Evolutionary conservation across 1,140 invertebrate genomes (phyloP).

Genomic region (Planococcus citri): DNA sequence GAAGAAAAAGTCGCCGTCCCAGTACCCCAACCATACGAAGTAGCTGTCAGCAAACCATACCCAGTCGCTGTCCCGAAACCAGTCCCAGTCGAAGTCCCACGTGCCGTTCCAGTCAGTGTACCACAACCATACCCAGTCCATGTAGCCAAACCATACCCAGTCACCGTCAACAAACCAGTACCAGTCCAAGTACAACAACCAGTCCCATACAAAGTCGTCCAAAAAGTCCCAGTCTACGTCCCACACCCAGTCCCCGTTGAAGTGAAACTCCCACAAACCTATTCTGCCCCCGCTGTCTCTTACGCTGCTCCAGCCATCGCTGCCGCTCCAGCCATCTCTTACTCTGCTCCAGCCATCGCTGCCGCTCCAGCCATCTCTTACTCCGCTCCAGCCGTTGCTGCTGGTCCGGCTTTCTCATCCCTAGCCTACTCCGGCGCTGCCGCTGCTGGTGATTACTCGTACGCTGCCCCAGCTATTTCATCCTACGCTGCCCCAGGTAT

Average conservation of each 20-base stretch:
- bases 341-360: neutral
- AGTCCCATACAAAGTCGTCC: conserved; percentile 9
- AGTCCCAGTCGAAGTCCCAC: neutral
- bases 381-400: neutral
- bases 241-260: conserved; percentile 8
- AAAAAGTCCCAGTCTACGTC: neutral
- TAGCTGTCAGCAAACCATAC: neutral
- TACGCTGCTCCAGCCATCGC: neutral
- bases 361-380: neutral
- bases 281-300: neutral
- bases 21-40: neutral
- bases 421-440: neutral
- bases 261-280: neutral
- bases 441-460: neutral
- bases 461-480: neutral
- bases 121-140: conserved; percentile 6
- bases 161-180: neutral
- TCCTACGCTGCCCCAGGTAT: neutral
- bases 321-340: neutral
- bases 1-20: conserved; percentile 10
- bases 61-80: neutral
- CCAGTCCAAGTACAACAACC: conserved; percentile 7
- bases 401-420: neutral
- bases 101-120: neutral
- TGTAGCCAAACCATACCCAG: conserved; percentile 1